Conservation (phyloP, 2,888 invertebrate genomes). For the Platycheirus albimanus region DNA sequence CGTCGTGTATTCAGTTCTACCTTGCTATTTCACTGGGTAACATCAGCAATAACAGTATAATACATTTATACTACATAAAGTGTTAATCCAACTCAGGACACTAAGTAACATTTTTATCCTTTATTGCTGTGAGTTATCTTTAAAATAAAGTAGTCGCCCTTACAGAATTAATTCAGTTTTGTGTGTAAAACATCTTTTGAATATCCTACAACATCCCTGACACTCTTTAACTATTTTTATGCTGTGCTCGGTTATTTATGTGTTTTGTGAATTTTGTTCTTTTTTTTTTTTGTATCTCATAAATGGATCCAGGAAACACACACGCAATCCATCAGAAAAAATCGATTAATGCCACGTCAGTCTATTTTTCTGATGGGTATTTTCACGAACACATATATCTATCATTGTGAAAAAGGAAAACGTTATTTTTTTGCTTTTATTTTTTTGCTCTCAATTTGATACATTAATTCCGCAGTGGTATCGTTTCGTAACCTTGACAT, state of each 20-base stretch:
- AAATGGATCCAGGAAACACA: too few species aligned
- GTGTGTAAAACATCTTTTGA: background rate
- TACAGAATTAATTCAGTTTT: too few species aligned
- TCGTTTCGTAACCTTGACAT: conserved; percentile 41
- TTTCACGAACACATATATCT: background rate
- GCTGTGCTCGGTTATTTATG: conserved; percentile 2
- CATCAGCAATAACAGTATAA: conserved; percentile 44
- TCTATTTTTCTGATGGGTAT: conserved; percentile 15
- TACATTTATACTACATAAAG: conserved; percentile 3
- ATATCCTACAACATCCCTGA: background rate
- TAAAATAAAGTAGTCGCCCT: too few species aligned
- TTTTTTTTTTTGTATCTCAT: conserved; percentile 10
- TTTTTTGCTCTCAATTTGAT: conserved; percentile 4
- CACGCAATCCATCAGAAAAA: conserved; percentile 26
- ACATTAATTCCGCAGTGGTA: conserved; percentile 14
- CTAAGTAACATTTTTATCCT: background rate
- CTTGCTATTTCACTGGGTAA: conserved; percentile 48
- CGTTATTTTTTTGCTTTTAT: conserved; percentile 18
- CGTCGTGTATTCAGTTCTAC: conserved; percentile 50
- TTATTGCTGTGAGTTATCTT: conserved; percentile 47
- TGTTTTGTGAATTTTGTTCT: background rate
- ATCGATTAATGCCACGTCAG: conserved; percentile 63
- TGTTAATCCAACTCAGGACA: conserved; percentile 28
- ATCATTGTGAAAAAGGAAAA: conserved; percentile 7
- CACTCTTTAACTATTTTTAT: background rate